phyloP scores from a whole-genome alignment of 2,888 invertebrate genomes.

The Pachymerium ferrugineum region DNA sequence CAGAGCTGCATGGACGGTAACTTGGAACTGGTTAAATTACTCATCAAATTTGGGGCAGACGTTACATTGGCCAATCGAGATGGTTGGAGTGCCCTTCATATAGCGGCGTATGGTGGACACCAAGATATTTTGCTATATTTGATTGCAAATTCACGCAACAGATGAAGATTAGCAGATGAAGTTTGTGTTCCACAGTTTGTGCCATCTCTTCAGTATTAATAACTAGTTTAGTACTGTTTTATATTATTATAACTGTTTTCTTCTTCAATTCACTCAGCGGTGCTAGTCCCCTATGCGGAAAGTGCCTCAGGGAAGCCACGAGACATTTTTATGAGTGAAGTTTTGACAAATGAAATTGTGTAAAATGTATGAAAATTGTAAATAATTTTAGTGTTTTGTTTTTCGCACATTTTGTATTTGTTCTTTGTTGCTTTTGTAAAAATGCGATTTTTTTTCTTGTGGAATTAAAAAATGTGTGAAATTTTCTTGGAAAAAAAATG shows the following conservation, averaged over 20 bases:
- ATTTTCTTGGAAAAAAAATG: background rate
- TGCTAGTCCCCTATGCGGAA: constrained; percentile 20
- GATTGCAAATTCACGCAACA: constrained; percentile 32
- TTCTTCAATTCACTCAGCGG: constrained; percentile 11
- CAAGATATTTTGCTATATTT: constrained; percentile 45
- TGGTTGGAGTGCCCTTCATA: constrained; percentile 46
- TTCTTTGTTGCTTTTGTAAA: background rate
- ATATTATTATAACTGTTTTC: background rate
- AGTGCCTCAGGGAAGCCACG: constrained; percentile 23
- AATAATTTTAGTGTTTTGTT: background rate
- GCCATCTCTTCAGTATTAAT: constrained; percentile 18
- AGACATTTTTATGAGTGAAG: background rate
- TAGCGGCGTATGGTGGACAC: constrained; percentile 49
- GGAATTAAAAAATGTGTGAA: background rate
- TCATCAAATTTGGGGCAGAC: constrained; percentile 49
- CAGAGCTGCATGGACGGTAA: constrained; percentile 47
- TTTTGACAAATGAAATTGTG: background rate
- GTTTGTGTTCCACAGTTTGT: background rate
- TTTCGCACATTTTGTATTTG: background rate
- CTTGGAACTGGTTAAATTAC: constrained; percentile 48
- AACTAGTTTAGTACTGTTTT: background rate
- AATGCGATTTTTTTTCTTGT: background rate
- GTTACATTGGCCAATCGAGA: constrained; percentile 47
- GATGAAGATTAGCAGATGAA: background rate
- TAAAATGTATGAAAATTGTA: constrained; percentile 6